Base-by-base conservation (phyloP, 2,797 vertebrate species). In the Sebastes alutus region DNA sequence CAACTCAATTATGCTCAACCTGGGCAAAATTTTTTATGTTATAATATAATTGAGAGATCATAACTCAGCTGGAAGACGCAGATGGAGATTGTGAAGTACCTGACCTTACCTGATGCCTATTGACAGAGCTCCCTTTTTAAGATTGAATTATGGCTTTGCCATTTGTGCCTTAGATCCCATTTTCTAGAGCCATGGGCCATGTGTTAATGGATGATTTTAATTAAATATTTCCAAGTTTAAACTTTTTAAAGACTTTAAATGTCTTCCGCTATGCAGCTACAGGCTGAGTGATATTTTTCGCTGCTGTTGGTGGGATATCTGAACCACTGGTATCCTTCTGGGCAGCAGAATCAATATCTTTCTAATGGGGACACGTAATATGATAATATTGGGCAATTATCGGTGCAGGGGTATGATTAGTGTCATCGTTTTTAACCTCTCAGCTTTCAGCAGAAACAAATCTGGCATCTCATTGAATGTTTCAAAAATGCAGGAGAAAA, bases 131-230 rank as follows among this genome's bases (percentile, higher is more conserved):
- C 75, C 86, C 72, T 79, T 83, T 86, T 87, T 56, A 81, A 89
- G 84, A 92, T 84, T 93, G 82, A 96, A 92, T 93, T 92, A 94
- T 77, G 77, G 82, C 88, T 91, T 93, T 93, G 93, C 88, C 93
- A 94, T 94, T 94, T 95, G 88, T 87, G 82, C 73, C 71, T 80
- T 83, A 60, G 78, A 92, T 92, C 65, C 78, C 81, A 84, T 95
- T 93, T 92, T 86, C 80, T 65, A 63, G 69, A 89, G 89, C 86
- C 85, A 93, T 30, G 75, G 83, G 90, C 92, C 80, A 88, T 76
- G 81, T 89, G 82, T 93, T 93, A 92, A 93, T 93, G 64, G 60
- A 14, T 75, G 75, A 78, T 84, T 91, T 90, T 88, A 92, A 93
- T 94, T 93, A 92, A 85, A 94, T 89, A 91, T 92, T 90, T 92